phyloP scores from a whole-genome alignment of 1,140 invertebrate genomes.

The Sinella curviseta region DNA sequence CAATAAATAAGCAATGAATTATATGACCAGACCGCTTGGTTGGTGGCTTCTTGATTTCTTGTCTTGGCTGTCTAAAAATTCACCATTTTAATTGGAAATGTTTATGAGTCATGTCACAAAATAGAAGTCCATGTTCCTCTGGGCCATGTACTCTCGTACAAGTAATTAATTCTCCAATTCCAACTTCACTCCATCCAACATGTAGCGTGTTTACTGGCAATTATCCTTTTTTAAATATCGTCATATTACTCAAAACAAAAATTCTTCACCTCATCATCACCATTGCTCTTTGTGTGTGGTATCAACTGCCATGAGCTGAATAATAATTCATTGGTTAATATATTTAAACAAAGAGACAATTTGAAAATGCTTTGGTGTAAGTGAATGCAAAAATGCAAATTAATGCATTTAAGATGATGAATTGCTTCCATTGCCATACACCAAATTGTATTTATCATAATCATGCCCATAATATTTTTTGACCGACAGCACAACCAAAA shows the following conservation, averaged over 20 bases:
- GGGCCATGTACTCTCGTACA: background rate
- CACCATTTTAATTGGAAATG: background rate
- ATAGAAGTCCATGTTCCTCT: background rate
- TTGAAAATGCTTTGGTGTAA: background rate
- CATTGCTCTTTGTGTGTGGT: background rate
- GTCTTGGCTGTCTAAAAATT: background rate
- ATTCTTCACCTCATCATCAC: background rate
- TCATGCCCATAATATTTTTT: too few species aligned
- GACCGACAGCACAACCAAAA: too few species aligned
- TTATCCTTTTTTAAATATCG: background rate
- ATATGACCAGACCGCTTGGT: too few species aligned
- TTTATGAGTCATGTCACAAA: background rate
- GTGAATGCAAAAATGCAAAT: background rate
- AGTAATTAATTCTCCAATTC: background rate
- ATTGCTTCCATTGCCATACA: background rate
- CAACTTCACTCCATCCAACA: background rate
- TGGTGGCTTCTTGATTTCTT: too few species aligned
- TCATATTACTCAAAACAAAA: background rate
- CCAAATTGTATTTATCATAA: background rate
- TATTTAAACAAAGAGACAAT: background rate
- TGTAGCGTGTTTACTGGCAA: background rate
- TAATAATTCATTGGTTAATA: slow-evolving; percentile 1
- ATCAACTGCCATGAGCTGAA: background rate
- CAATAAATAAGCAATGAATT: too few species aligned
- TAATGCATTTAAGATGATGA: background rate